Evolutionary conservation across 1,140 invertebrate genomes (phyloP).

Genomic region (Hyphantria cunea): DNA sequence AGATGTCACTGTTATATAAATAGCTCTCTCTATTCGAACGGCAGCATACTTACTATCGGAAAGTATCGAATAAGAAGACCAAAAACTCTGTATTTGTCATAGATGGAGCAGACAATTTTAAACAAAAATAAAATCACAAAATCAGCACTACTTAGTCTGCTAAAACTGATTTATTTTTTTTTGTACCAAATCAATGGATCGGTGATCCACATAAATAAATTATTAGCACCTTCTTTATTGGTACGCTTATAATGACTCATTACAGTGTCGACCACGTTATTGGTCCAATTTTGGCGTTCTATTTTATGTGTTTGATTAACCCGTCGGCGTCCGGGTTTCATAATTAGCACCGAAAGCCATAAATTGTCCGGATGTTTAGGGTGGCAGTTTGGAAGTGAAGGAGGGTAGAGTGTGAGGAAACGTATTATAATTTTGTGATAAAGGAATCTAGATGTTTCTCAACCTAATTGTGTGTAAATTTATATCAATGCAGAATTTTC

Average conservation of each 20-base stretch:
- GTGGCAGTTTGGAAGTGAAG: conserved; percentile 10
- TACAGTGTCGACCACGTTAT: conserved; percentile 46
- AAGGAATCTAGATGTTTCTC: not conserved
- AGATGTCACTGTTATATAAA: not conserved
- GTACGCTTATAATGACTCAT: conserved; percentile 36
- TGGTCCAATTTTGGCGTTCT: conserved; percentile 46
- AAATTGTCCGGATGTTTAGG: conserved; percentile 24
- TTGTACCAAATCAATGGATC: conserved; percentile 16
- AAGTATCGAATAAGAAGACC: no score
- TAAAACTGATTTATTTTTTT: not conserved
- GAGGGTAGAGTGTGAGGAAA: not conserved
- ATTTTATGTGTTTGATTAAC: conserved; percentile 53
- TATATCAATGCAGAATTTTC: no score
- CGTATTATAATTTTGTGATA: not conserved
- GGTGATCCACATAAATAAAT: conserved; percentile 19
- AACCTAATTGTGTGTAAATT: no score
- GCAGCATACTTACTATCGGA: not conserved
- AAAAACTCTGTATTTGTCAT: not conserved
- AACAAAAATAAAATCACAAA: not conserved
- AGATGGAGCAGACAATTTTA: not conserved
- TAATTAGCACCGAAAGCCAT: conserved; percentile 42
- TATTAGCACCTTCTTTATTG: conserved; percentile 36
- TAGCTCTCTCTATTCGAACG: not conserved
- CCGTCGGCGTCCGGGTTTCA: conserved; percentile 44
- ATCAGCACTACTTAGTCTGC: no score